These are phyloP conservation scores for Sphaerodactylus townsendi DNA, from an alignment of 2,113 vertebrate genomes.

Conservation along the genomic window DNA sequence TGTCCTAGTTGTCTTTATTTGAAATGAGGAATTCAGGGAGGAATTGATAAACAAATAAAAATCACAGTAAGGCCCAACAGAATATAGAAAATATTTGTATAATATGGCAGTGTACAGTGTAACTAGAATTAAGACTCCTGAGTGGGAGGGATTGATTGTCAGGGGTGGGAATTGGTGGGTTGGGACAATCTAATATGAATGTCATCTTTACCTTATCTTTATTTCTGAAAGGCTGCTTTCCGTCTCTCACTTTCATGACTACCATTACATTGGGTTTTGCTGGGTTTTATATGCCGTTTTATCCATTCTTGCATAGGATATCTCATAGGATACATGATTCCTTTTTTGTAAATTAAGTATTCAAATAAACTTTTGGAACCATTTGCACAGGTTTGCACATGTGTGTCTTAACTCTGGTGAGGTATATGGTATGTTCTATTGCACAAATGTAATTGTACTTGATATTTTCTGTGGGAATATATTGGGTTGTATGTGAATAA, in stretches of 20 bases:
- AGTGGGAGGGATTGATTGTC: not conserved
- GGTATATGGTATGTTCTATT: no score
- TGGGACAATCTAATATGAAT: slow-evolving; percentile 61
- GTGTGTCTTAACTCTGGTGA: not conserved
- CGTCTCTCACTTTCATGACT: slow-evolving; percentile 53
- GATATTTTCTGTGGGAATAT: no score
- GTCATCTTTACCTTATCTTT: not conserved
- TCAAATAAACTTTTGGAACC: slow-evolving; percentile 77
- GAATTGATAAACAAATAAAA: slow-evolving; percentile 11
- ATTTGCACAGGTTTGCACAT: slow-evolving; percentile 40
- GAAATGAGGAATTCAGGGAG: slow-evolving; percentile 14
- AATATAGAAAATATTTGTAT: slow-evolving; percentile 20
- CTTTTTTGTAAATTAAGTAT: slow-evolving; percentile 77
- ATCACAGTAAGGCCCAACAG: slow-evolving; percentile 29
- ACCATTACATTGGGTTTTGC: slow-evolving; percentile 60
- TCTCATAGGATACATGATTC: slow-evolving; percentile 78
- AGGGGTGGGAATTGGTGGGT: slow-evolving; percentile 1
- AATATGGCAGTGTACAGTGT: not conserved
- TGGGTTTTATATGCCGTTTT: slow-evolving; percentile 85
- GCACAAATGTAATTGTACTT: no score
- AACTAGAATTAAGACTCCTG: not conserved
- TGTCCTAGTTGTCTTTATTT: slow-evolving; percentile 58
- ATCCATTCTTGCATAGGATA: slow-evolving; percentile 81
- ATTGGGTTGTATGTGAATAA: no score
- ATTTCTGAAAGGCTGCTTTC: slow-evolving; percentile 43